Evolutionary conservation across 1,140 invertebrate genomes (phyloP), one percentile per base, ranked within the genome.

Genomic region (Magallana gigas): DNA sequence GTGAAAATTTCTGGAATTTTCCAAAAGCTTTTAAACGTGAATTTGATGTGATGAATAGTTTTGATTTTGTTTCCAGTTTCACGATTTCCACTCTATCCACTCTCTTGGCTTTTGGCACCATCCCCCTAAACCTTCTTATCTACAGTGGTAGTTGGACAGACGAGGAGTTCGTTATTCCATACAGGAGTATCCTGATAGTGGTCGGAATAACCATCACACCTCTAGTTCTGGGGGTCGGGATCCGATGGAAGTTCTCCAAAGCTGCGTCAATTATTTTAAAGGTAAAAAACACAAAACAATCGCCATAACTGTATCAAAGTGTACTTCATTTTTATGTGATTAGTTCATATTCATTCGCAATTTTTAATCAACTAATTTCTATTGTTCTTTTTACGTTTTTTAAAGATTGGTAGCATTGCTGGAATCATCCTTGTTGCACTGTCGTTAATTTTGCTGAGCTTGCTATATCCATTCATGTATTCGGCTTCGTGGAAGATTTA

Each of bases 11-110:
- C 3, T 48, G 3, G 5, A 48, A 48, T 4, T 48, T 48, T 48
- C 36, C 36, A 48, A 48, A 4, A 48, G 36, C 5, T 48, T 5
- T 48, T 48, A 48, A 48, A 48, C 5, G 36, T 48, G 36, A 48
- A 48, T 48, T 48, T 48, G 36, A 48, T 48, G 36, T 48, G 2
- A 48, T 48, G 23, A 48, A 5, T 48, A 48, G 5, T 48, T 4
- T 48, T 48, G 5, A 48, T 8, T 29, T 29, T 6, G 64, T 48
- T 85, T 85, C 8, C 89, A 95, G 94, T 88, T 92, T 95, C 57
- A 92, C 93, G 2, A 95, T 95, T 94, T 95, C 94, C 48, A 91
- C 94, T 5, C 86, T 92, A 9, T 93, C 94, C 5, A 95, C 94
- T 0, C 29, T 94, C 1, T 84, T 94, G 12, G 94, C 94, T 0